These are phyloP conservation scores for Eurosta solidaginis DNA, from an alignment of 1,140 invertebrate genomes.

Conservation along the genomic window DNA sequence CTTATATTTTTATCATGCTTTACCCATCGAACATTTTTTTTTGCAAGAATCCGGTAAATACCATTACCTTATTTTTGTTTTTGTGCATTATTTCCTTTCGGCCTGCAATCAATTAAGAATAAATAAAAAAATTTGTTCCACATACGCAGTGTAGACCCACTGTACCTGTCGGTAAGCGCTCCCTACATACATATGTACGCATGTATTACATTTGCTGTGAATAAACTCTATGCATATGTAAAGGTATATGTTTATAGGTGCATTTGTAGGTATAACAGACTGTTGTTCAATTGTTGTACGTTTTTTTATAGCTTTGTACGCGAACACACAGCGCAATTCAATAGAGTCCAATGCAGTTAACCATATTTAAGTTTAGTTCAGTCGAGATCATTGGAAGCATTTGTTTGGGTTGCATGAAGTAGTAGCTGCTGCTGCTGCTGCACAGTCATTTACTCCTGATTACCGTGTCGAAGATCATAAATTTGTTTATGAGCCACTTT, in stretches of 20 bases:
- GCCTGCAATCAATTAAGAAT: background rate
- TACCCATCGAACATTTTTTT: too few relatives aligned
- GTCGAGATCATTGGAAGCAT: background rate
- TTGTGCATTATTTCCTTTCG: background rate
- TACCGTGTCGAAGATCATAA: constrained; percentile 31
- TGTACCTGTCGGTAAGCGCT: background rate
- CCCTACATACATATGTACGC: background rate
- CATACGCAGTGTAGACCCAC: background rate
- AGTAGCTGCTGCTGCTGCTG: too few relatives aligned
- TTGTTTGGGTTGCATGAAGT: constrained; percentile 2
- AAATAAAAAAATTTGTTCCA: background rate
- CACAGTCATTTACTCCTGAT: constrained; percentile 27
- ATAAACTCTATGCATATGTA: background rate
- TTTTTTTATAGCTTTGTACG: background rate
- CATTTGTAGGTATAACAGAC: too few relatives aligned
- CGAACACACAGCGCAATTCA: background rate
- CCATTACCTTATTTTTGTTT: too few relatives aligned
- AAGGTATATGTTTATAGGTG: background rate
- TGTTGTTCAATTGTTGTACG: constrained; percentile 7
- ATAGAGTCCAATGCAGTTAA: constrained; percentile 6
- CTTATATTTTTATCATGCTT: too few relatives aligned
- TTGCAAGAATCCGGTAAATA: too few relatives aligned
- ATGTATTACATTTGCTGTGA: too few relatives aligned
- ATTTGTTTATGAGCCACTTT: constrained; percentile 31
- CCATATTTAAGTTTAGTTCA: background rate